Evolutionary conservation across 2,113 vertebrate species (phyloP).

Genomic region (Gadus macrocephalus): DNA sequence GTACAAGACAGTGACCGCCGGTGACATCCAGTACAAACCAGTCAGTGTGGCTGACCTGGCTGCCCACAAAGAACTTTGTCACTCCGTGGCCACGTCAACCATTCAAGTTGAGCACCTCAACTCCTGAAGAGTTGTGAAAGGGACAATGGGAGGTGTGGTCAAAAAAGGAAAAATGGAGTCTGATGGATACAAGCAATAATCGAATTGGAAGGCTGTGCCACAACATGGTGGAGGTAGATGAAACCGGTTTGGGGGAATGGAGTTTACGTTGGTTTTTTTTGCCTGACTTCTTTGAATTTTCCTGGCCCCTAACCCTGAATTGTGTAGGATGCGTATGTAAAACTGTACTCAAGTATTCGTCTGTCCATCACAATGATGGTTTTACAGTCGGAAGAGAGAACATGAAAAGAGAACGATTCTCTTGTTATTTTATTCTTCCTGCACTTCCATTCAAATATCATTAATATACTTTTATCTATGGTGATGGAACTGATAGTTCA

Average conservation of each 20-base stretch:
- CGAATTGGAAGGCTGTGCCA: conserved; percentile 49
- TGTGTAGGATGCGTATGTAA: conserved; percentile 43
- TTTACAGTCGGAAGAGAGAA: conserved; percentile 35
- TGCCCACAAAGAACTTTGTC: conserved; percentile 96
- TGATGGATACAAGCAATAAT: conserved; percentile 63
- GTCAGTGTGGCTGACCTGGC: conserved; percentile 69
- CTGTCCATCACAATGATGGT: conserved; percentile 67
- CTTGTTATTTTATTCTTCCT: conserved; percentile 47
- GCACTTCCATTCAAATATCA: conserved; percentile 53
- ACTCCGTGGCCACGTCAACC: conserved; percentile 90
- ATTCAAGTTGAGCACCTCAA: conserved; percentile 77
- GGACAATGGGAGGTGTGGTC: conserved; percentile 8
- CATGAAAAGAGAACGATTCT: conserved; percentile 37
- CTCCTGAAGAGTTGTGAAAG: conserved; percentile 52
- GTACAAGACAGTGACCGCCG: conserved; percentile 85
- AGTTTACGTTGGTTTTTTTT: conserved; percentile 18
- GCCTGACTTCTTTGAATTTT: conserved; percentile 34
- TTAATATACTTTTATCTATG: conserved; percentile 33
- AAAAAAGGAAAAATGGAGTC: conserved; percentile 24
- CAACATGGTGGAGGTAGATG: conserved; percentile 37
- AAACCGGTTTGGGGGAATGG: conserved; percentile 29
- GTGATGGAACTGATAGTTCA: conserved; percentile 33
- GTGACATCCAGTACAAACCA: conserved; percentile 75
- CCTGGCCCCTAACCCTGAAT: conserved; percentile 27
- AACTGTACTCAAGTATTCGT: conserved; percentile 53